Evolutionary conservation across 2,888 invertebrate genomes (phyloP).

Genomic region (Pachydiplax longipennis): DNA sequence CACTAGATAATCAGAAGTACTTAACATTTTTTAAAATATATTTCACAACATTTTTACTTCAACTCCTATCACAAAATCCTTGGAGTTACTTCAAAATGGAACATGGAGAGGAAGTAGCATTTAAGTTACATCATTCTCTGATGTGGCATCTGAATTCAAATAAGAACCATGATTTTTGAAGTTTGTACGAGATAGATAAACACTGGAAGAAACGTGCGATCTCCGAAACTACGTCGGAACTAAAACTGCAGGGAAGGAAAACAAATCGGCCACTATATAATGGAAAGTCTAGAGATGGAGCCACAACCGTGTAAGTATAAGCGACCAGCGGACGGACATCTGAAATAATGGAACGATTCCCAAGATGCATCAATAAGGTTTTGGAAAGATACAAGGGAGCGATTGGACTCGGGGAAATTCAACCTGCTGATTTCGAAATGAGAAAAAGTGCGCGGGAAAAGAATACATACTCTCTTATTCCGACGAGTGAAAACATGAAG

Average conservation of each 20-base stretch:
- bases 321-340: background rate
- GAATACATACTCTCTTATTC: too few relatives aligned
- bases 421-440: background rate
- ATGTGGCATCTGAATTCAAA: too few relatives aligned
- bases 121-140: too few relatives aligned
- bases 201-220: background rate
- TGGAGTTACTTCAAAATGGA: too few relatives aligned
- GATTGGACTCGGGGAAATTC: background rate
- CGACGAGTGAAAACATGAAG: too few relatives aligned
- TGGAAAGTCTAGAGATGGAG: background rate
- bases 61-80: too few relatives aligned
- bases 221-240: background rate
- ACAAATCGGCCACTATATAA: background rate
- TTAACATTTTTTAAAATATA: too few relatives aligned
- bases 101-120: too few relatives aligned
- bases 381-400: background rate
- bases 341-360: background rate
- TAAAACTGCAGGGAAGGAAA: background rate
- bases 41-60: too few relatives aligned
- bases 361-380: background rate
- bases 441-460: too few relatives aligned
- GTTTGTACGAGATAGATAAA: background rate
- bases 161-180: too few relatives aligned
- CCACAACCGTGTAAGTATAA: background rate
- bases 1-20: too few relatives aligned